Conservation (phyloP, 37 sponge, comb jelly and placozoan species). For the Crambe crambe region DNA sequence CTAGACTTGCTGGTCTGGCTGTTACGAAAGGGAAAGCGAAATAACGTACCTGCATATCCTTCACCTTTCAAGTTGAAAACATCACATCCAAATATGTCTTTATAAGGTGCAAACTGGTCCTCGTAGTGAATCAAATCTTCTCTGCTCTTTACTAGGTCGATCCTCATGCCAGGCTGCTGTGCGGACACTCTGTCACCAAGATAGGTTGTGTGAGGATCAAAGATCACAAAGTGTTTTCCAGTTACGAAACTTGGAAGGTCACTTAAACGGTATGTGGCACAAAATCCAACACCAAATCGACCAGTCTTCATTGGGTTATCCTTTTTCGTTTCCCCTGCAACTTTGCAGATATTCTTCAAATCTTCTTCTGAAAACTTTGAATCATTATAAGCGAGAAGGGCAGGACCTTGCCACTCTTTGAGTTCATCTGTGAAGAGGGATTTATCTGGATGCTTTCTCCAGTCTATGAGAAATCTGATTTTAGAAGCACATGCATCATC, state of each 20-base stretch:
- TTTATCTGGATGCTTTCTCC: constrained; percentile 55
- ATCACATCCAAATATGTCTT: constrained; percentile 72
- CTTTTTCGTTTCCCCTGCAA: constrained; percentile 76
- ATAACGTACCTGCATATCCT: constrained; percentile 73
- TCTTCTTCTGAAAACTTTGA: constrained; percentile 68
- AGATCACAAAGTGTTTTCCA: constrained; percentile 55
- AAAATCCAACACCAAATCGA: constrained; percentile 86
- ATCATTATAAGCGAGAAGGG: constrained; percentile 72
- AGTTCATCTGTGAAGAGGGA: constrained; percentile 55
- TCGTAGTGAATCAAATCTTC: constrained; percentile 29
- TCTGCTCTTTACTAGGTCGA: constrained; percentile 47
- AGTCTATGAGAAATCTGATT: constrained; percentile 80
- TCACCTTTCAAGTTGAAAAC: constrained; percentile 21
- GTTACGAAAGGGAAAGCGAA: constrained; percentile 76
- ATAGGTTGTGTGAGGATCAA: constrained; percentile 85
- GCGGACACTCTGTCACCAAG: constrained; percentile 53
- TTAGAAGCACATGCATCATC: constrained; percentile 84
- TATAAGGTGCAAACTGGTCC: constrained; percentile 78
- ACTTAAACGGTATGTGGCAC: constrained; percentile 75
- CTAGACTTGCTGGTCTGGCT: not conserved
- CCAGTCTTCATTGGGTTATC: constrained; percentile 77
- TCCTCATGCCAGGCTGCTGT: constrained; percentile 64
- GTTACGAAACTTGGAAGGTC: constrained; percentile 88
- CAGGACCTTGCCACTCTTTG: constrained; percentile 87
- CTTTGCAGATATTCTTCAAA: constrained; percentile 74